phyloP scores from a whole-genome alignment of 23 tunicate genomes.

The Phallusia fumigata region DNA sequence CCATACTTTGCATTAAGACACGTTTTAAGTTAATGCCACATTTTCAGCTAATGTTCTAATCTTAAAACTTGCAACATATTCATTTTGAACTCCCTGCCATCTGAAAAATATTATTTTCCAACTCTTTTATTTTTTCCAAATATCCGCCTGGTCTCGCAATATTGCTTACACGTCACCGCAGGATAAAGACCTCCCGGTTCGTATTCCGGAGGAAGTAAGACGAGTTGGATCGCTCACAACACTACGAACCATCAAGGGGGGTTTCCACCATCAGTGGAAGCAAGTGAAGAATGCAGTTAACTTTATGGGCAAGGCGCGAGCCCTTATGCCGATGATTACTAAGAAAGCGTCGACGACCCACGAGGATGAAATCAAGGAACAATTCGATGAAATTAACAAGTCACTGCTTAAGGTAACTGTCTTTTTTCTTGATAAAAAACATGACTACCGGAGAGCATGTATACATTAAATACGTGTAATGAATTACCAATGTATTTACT shows the following conservation, averaged over 20 bases:
- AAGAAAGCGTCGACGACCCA: background rate
- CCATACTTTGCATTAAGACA: too few relatives aligned
- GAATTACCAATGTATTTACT: too few relatives aligned
- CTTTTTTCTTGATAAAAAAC: background rate
- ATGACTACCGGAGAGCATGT: too few relatives aligned
- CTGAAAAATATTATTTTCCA: too few relatives aligned
- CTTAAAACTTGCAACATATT: too few relatives aligned
- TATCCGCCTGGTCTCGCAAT: too few relatives aligned
- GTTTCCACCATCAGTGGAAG: slow-evolving; percentile 50
- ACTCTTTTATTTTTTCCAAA: too few relatives aligned
- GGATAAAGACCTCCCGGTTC: slow-evolving; percentile 38
- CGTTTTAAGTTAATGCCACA: too few relatives aligned
- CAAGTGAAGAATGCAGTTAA: slow-evolving; percentile 42
- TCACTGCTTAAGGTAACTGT: slow-evolving; percentile 13
- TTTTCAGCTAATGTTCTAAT: too few relatives aligned
- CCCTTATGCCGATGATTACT: background rate
- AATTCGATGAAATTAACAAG: slow-evolving; percentile 24
- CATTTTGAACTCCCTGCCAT: too few relatives aligned
- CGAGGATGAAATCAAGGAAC: slow-evolving; percentile 41
- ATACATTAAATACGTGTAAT: too few relatives aligned
- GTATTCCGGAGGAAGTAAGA: slow-evolving; percentile 61
- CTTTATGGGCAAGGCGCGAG: background rate
- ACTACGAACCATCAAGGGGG: slow-evolving; percentile 47
- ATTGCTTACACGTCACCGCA: too few relatives aligned
- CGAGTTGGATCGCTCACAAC: slow-evolving; percentile 58